Percentiles rank a stretch among this genome's conserved stretches.
Conservation (phyloP, 2,888 invertebrate genomes). For the Graphium colonna region DNA sequence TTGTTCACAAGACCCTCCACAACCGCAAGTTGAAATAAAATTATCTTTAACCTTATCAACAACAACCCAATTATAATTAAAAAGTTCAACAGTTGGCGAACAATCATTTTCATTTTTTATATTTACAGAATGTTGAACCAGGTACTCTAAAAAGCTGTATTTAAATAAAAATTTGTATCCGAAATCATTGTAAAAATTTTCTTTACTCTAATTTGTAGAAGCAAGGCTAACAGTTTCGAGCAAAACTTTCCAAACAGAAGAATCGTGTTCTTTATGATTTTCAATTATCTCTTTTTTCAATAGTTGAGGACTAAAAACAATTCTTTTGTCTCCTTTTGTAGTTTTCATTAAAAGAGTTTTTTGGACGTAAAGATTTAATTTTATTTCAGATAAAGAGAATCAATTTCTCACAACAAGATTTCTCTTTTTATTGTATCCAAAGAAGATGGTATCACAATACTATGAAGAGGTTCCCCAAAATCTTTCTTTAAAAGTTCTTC, state of each 20-base stretch:
- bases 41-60: background rate
- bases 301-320: too few relatives aligned
- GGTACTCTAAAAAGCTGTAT: background rate
- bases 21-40: too few relatives aligned
- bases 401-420: too few relatives aligned
- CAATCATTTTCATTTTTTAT: too few relatives aligned
- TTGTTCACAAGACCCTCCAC: too few relatives aligned
- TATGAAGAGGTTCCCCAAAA: background rate
- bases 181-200: background rate
- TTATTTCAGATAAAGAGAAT: too few relatives aligned
- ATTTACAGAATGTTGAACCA: background rate
- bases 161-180: background rate
- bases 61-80: background rate
- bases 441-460: background rate
- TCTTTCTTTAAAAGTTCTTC: background rate
- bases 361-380: background rate
- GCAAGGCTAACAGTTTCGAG: background rate
- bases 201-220: background rate
- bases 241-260: background rate
- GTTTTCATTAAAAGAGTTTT: background rate
- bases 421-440: background rate
- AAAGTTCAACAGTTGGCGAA: too few relatives aligned
- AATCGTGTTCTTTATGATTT: background rate
- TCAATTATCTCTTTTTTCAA: background rate
- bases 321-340: too few relatives aligned